Percentiles rank a stretch among this genome's conserved stretches.
These are phyloP conservation scores for Tineola bisselliella DNA, from an alignment of 2,888 invertebrate species.

Conservation along the genomic window DNA sequence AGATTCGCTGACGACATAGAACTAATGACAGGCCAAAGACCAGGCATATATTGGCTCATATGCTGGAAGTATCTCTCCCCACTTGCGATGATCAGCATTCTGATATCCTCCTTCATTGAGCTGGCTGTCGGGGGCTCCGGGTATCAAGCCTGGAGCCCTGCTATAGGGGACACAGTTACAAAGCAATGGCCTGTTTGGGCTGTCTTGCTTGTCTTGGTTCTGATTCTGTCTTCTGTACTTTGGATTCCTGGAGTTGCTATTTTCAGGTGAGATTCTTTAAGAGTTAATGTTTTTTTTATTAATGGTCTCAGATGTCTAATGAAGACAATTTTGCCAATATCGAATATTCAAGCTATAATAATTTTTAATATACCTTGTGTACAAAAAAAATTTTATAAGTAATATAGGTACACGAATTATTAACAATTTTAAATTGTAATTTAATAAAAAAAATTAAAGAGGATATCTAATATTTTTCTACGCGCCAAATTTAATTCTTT, in stretches of 20 bases:
- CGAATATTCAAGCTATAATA: no score
- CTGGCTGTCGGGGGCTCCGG: conserved; percentile 82
- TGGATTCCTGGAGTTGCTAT: conserved; percentile 90
- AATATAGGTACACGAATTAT: no score
- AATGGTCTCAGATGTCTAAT: no score
- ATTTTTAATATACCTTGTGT: no score
- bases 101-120: conserved; percentile 84
- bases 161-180: conserved; percentile 75
- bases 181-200: conserved; percentile 92
- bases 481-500: no score
- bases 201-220: conserved; percentile 74
- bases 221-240: conserved; percentile 82
- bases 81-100: conserved; percentile 85
- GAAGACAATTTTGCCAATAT: no score
- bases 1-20: conserved; percentile 95
- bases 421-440: no score
- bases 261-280: conserved; percentile 72
- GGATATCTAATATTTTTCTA: no score
- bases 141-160: conserved; percentile 85
- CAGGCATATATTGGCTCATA: conserved; percentile 89
- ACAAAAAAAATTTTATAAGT: no score
- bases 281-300: neutral
- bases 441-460: no score
- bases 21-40: conserved; percentile 91
- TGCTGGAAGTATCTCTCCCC: conserved; percentile 97